These are phyloP conservation scores for Drosophila incognita DNA, from an alignment of 2,888 invertebrate genomes.

Conservation along the genomic window DNA sequence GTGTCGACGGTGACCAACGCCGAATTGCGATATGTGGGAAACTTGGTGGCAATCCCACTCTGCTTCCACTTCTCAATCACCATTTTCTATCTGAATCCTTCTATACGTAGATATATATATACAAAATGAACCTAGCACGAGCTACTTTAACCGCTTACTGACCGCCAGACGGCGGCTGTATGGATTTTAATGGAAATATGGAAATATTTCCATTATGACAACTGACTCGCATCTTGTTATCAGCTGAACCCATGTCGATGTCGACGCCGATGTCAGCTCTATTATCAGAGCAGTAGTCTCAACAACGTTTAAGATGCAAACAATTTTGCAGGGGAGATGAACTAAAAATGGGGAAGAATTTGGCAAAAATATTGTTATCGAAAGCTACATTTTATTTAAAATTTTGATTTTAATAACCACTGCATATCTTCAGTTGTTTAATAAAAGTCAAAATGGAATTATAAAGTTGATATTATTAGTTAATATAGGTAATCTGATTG, in stretches of 20 bases:
- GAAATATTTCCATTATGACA: slow-evolving; percentile 28
- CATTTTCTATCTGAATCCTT: slow-evolving; percentile 48
- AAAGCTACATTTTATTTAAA: no score
- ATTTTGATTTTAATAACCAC: background rate
- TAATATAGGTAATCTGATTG: background rate
- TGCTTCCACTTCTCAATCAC: slow-evolving; percentile 81
- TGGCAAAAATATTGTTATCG: no score
- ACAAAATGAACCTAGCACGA: slow-evolving; percentile 17
- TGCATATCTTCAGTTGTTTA: background rate
- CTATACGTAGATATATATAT: no score
- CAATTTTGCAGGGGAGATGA: background rate
- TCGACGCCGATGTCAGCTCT: background rate
- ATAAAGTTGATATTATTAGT: background rate
- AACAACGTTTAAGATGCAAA: background rate
- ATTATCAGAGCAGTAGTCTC: background rate
- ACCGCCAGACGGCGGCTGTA: background rate
- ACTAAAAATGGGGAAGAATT: background rate
- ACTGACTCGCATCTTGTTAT: slow-evolving; percentile 24
- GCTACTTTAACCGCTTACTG: slow-evolving; percentile 21
- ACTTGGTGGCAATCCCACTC: slow-evolving; percentile 82
- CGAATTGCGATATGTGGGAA: slow-evolving; percentile 83
- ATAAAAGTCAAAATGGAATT: background rate
- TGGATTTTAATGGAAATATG: slow-evolving; percentile 9
- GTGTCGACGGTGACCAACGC: slow-evolving; percentile 77
- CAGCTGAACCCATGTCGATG: slow-evolving; percentile 6